These are phyloP conservation scores for Agelas oroides DNA, from an alignment of 37 sponge, comb jelly and placozoan species.

Conservation along the genomic window DNA sequence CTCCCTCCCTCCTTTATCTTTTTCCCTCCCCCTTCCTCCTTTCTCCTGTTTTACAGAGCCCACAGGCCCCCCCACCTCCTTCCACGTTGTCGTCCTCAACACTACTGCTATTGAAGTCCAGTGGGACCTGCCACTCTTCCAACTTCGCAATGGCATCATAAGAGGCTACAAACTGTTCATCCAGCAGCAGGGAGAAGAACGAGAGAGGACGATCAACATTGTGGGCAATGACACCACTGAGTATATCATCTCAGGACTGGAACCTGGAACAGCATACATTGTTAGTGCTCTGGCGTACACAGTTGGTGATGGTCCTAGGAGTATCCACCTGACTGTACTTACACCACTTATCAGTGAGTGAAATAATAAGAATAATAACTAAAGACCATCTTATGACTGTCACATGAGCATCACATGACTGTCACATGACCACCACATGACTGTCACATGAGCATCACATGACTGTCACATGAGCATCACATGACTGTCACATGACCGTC, in stretches of 20 bases:
- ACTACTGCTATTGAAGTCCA: constrained; percentile 30
- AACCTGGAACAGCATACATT: constrained; percentile 14
- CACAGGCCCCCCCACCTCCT: constrained; percentile 19
- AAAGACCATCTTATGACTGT: too few species aligned
- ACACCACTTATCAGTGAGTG: not conserved
- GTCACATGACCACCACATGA: too few species aligned
- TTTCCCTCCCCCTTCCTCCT: too few species aligned
- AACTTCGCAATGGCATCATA: constrained; percentile 19
- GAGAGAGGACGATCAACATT: constrained; percentile 6
- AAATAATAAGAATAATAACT: too few species aligned
- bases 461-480: too few species aligned
- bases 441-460: too few species aligned
- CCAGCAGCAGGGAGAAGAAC: not conserved
- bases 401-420: too few species aligned
- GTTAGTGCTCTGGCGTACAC: constrained; percentile 50
- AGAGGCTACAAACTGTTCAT: constrained; percentile 37
- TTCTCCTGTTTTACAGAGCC: constrained; percentile 20
- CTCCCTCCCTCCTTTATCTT: too few species aligned
- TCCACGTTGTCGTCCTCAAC: constrained; percentile 26
- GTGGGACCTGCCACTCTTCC: constrained; percentile 23
- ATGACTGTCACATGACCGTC: too few species aligned
- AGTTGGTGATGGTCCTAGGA: constrained; percentile 43
- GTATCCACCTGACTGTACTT: constrained; percentile 20
- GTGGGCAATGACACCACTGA: not conserved
- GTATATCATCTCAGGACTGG: constrained; percentile 14